Conservation (phyloP, 2,113 vertebrate species). For the Spheniscus mendiculus region DNA sequence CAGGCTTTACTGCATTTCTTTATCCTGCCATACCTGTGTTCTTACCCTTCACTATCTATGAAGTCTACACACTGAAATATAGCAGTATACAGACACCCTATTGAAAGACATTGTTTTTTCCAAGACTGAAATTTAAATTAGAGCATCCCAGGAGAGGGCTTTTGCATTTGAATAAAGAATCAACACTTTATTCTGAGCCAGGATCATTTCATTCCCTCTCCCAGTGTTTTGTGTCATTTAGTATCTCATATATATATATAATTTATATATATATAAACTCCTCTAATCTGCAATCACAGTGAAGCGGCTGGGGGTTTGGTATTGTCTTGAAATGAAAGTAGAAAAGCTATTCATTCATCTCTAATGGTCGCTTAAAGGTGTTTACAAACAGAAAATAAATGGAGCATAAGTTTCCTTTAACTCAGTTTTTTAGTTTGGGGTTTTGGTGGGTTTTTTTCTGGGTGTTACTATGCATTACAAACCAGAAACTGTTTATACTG, state of each 20-base stretch:
- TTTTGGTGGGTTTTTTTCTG: background rate
- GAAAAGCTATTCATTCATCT: constrained; percentile 34
- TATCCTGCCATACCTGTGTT: background rate
- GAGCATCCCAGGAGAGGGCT: background rate
- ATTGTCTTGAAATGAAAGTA: constrained; percentile 41
- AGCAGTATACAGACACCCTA: background rate
- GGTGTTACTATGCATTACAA: background rate
- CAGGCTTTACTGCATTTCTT: background rate
- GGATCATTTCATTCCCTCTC: background rate
- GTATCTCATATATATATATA: background rate
- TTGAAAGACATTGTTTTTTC: background rate
- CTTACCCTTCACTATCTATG: background rate
- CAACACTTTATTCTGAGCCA: constrained; percentile 21
- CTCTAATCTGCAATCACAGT: constrained; percentile 8
- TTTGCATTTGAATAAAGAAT: constrained; percentile 45
- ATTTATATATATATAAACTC: background rate
- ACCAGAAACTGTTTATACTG: background rate
- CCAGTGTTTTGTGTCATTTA: constrained; percentile 30
- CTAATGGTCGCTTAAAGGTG: constrained; percentile 49
- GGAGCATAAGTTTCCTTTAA: background rate
- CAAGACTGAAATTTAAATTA: constrained; percentile 28
- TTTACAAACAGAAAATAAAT: constrained; percentile 20
- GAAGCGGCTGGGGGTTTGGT: background rate
- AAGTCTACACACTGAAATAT: background rate
- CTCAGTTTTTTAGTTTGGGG: background rate